These are phyloP conservation scores for Odontothrips loti DNA, from an alignment of 2,888 invertebrate species.

Conservation along the genomic window DNA sequence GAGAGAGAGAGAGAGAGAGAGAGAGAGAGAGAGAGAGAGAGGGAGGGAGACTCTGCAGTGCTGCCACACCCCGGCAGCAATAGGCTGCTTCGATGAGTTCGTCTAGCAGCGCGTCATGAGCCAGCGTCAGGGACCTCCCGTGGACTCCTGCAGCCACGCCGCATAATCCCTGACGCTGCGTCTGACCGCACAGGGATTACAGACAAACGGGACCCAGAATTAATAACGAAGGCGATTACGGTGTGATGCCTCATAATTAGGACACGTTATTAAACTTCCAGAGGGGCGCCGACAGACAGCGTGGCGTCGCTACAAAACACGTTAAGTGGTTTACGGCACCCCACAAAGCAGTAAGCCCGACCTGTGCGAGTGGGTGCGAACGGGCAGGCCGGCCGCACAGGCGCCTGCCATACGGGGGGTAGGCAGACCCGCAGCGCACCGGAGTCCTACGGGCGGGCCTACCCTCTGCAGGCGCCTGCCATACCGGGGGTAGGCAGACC, in stretches of 20 bases:
- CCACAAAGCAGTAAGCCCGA: too few relatives aligned
- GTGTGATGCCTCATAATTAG: constrained; percentile 4
- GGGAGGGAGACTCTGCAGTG: neutral
- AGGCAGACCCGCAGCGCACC: neutral
- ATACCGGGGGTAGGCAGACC: neutral
- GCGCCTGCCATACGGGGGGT: neutral
- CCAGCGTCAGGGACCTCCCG: too few relatives aligned
- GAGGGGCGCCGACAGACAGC: neutral
- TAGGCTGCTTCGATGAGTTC: too few relatives aligned
- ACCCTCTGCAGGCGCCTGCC: neutral
- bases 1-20: neutral
- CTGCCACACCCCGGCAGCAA: too few relatives aligned
- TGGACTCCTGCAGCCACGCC: too few relatives aligned
- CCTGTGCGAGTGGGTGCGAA: too few relatives aligned
- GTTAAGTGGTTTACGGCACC: too few relatives aligned
- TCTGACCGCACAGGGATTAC: neutral
- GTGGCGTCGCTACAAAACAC: too few relatives aligned
- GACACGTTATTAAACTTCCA: neutral
- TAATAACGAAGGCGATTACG: constrained; percentile 8
- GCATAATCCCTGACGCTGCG: too few relatives aligned
- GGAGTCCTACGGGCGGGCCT: neutral
- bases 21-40: neutral
- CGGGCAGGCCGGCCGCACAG: too few relatives aligned
- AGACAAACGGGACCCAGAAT: neutral
- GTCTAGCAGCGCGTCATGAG: too few relatives aligned